Conservation (phyloP, 2,113 vertebrate species). For the Herpailurus yagouaroundi region DNA sequence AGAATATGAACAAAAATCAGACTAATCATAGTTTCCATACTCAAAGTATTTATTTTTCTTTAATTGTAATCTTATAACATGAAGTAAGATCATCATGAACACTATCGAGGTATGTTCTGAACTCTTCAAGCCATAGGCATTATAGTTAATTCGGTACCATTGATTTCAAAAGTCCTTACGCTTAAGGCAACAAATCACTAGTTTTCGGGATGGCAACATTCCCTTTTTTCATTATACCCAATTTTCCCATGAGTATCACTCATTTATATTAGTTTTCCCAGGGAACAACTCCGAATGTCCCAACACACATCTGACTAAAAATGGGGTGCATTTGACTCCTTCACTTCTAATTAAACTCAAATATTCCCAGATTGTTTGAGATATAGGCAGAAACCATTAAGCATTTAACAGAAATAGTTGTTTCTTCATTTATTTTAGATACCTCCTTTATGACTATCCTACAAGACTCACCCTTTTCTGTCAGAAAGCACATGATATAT, state of each 20-base stretch:
- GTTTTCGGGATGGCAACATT: neutral
- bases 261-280: no score
- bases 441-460: neutral
- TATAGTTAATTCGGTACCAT: conserved; percentile 18
- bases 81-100: neutral
- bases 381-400: neutral
- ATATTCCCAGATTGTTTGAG: neutral
- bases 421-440: conserved; percentile 39
- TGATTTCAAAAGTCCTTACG: conserved; percentile 9
- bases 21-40: neutral
- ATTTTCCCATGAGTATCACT: neutral
- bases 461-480: neutral
- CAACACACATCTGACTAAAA: neutral
- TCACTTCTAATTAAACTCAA: neutral
- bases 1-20: neutral
- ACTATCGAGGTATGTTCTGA: neutral
- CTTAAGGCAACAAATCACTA: neutral
- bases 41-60: conserved; percentile 16
- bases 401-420: neutral
- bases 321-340: neutral
- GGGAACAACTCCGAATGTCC: neutral
- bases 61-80: neutral
- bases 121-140: neutral
- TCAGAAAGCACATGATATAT: neutral
- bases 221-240: neutral